Evolutionary conservation across 2,888 invertebrate species (phyloP), one percentile per base, ranked within the genome.

Genomic region (Apeira syringaria): DNA sequence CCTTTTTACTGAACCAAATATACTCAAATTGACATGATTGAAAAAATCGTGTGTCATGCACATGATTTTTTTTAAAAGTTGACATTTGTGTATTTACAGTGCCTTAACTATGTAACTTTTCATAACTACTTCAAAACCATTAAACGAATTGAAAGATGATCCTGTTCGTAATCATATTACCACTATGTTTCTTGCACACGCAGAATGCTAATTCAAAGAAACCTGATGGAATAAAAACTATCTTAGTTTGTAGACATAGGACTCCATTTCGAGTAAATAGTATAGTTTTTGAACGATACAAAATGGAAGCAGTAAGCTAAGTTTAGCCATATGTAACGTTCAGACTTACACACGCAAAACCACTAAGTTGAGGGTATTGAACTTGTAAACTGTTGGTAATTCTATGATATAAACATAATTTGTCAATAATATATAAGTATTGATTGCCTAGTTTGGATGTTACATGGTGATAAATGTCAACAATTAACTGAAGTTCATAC

Each of bases 101-200:
- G n/a, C n/a, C n/a, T n/a, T n/a, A n/a, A n/a, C n/a, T n/a, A n/a
- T n/a, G n/a, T n/a, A n/a, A n/a, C n/a, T n/a, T n/a, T 31, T 34
- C 25, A 29, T 33, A 40, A 37, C 35, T 33, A 39, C 46, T 35
- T 25, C 39, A 44, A n/a, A 50, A 46, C 41, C 28, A 32, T 40
- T 34, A 44, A 40, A 44, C 33, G 27, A 37, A 33, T 38, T 48
- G 44, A 47, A 51, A 38, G 41, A 49, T 29, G 39, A 26, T 38
- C 36, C 26, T 29, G 31, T 40, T 43, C 27, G 6, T 41, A 46
- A 43, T 31, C 30, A 31, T 46, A 37, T 27, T 40, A 46, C 45
- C 17, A 46, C 45, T 12, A 36, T 44, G 38, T 41, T 36, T 37
- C 26, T 33, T 28, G 33, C 38, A 34, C 50, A 54, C 47, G 51